These are phyloP conservation scores for Hormiphora californensis DNA, from an alignment of 37 sponge, comb jelly and placozoan species.

Conservation along the genomic window DNA sequence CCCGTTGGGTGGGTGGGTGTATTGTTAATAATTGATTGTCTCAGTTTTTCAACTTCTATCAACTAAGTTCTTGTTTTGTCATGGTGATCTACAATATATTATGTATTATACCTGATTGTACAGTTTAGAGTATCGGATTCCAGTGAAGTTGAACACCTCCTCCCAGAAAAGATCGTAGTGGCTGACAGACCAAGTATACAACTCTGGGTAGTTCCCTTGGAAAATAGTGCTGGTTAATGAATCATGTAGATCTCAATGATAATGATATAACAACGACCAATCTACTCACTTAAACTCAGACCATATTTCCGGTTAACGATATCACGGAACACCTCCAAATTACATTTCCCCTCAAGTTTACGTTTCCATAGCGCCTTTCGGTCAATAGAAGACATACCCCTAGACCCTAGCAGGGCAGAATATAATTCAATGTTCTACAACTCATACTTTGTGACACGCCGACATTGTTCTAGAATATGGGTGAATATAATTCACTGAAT, in stretches of 20 bases:
- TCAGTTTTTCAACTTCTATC: no score
- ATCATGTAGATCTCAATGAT: neutral
- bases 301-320: constrained; percentile 33
- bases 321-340: neutral
- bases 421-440: no score
- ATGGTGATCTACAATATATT: neutral
- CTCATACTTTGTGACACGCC: no score
- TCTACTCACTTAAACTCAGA: neutral
- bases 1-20: constrained; percentile 2
- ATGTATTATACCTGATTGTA: constrained; percentile 65
- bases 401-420: no score
- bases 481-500: no score
- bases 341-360: neutral
- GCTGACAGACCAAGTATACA: constrained; percentile 86
- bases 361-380: neutral
- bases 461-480: no score
- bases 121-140: constrained; percentile 65
- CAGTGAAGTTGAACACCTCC: constrained; percentile 73
- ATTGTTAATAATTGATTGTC: no score
- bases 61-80: neutral
- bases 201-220: constrained; percentile 77
- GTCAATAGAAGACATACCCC: constrained; percentile 15
- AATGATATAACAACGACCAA: neutral
- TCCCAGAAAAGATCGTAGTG: constrained; percentile 87
- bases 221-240: no score